These are phyloP conservation scores for Corynorhinus townsendii DNA, from an alignment of 2,113 vertebrate species.

Conservation along the genomic window DNA sequence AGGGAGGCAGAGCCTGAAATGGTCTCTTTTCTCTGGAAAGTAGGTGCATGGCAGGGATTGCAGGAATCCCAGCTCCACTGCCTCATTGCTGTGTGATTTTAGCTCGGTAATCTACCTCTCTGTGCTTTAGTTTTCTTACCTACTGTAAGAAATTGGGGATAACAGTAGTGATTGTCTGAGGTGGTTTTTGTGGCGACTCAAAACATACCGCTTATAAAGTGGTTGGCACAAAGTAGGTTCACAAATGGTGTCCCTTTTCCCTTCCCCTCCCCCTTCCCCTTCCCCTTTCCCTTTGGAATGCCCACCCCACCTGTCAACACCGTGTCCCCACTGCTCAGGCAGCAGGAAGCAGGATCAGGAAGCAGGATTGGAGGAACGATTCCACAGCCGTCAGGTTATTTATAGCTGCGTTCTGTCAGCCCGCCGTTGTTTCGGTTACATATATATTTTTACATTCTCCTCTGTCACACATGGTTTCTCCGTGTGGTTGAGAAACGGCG, in stretches of 20 bases:
- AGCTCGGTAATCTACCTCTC: neutral
- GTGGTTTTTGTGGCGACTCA: neutral
- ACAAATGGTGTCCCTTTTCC: neutral
- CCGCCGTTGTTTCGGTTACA: constrained; percentile 54
- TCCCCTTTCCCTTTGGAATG: neutral
- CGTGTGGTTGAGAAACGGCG: constrained; percentile 32
- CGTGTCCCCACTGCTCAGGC: neutral
- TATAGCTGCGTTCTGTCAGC: constrained; percentile 68
- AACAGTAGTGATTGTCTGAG: neutral
- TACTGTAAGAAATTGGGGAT: neutral
- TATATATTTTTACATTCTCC: constrained; percentile 64
- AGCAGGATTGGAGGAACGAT: neutral
- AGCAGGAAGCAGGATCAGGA: constrained; percentile 64
- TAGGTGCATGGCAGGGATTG: neutral
- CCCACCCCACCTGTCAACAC: neutral
- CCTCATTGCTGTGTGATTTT: neutral
- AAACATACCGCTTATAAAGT: neutral
- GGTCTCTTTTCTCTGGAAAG: neutral
- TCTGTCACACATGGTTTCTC: constrained; percentile 49
- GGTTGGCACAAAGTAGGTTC: neutral
- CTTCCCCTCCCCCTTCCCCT: neutral
- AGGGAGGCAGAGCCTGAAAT: neutral
- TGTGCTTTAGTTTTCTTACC: neutral
- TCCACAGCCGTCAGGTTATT: constrained; percentile 52
- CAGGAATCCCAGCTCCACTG: neutral